These are phyloP conservation scores for Corythaeola cristata DNA, from an alignment of 2,113 vertebrate genomes.

Conservation along the genomic window DNA sequence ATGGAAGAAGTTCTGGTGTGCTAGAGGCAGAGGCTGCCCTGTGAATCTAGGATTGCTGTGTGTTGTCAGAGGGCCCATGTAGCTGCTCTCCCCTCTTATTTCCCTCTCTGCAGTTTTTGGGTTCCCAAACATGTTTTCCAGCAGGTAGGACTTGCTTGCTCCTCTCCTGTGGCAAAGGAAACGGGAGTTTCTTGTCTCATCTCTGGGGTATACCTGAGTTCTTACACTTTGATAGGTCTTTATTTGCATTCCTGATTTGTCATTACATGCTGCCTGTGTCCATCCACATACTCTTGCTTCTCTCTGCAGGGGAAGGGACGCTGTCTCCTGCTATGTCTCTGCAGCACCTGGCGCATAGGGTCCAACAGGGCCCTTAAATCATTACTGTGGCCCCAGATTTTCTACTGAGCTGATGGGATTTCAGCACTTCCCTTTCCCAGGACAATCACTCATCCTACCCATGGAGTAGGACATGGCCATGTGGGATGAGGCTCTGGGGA, in stretches of 20 bases:
- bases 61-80: neutral
- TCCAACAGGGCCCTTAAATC: neutral
- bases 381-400: neutral
- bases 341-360: neutral
- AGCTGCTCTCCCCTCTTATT: neutral
- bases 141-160: neutral
- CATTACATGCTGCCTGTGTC: neutral
- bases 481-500: neutral
- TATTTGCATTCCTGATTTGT: neutral
- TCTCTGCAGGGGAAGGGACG: neutral
- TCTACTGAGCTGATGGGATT: neutral
- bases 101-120: neutral
- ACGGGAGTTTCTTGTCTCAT: neutral
- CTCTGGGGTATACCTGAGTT: neutral
- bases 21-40: neutral
- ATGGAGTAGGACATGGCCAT: neutral
- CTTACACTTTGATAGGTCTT: neutral
- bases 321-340: neutral
- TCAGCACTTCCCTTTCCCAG: neutral
- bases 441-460: neutral
- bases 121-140: neutral
- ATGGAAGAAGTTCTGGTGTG: neutral
- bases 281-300: neutral
- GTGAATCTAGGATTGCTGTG: neutral
- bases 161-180: neutral